These are phyloP conservation scores for Nycticryphes semicollaris DNA, from an alignment of 2,113 vertebrate genomes.

Conservation along the genomic window DNA sequence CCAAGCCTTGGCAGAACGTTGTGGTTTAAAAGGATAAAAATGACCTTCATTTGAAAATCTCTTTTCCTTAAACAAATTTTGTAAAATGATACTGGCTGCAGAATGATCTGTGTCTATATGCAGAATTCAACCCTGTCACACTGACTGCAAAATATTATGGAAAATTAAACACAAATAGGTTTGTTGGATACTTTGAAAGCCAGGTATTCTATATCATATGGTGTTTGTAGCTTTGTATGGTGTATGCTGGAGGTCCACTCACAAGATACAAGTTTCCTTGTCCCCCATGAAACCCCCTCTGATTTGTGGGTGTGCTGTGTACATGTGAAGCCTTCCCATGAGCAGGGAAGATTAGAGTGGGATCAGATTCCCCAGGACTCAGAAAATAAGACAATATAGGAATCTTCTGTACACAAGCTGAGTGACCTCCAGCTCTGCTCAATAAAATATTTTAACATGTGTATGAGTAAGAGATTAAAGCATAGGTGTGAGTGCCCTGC, in stretches of 20 bases:
- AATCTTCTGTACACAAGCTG: background rate
- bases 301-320: background rate
- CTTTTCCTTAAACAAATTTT: background rate
- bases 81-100: background rate
- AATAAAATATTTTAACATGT: background rate
- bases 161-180: background rate
- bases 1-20: background rate
- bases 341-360: background rate
- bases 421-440: background rate
- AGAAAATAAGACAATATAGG: background rate
- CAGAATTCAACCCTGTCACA: background rate
- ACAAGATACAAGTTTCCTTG: background rate
- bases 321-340: accelerated
- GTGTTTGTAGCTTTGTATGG: background rate
- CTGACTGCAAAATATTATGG: background rate
- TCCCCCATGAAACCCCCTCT: background rate
- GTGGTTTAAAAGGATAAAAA: background rate
- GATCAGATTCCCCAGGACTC: background rate
- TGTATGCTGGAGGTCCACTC: background rate
- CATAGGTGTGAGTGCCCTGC: background rate
- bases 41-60: background rate
- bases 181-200: background rate
- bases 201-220: background rate
- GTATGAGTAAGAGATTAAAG: background rate
- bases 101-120: background rate